Base-by-base conservation (phyloP, 2,113 vertebrate species). In the Orientallactaga bullata region DNA sequence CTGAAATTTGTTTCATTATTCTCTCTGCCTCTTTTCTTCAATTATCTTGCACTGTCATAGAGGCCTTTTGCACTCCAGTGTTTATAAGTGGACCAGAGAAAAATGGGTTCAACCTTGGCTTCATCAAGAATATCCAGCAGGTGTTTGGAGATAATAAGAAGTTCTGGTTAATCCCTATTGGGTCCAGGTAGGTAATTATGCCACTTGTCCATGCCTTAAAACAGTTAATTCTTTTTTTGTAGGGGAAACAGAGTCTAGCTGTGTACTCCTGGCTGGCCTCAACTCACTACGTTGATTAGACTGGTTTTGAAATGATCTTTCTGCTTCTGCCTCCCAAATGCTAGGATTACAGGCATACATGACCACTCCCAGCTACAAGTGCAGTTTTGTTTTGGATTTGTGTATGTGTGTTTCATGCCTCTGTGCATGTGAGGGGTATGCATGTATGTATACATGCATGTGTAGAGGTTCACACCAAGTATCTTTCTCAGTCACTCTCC, bases 61-160 rank as follows among this genome's bases (percentile, higher is more conserved):
- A 99, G 98, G 99, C 99, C 79, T 99, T 99, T 96, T 99, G 99
- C 39, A 98, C 99, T 96, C 99, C 99, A 8, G 98, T 99, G 58
- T 99, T 99, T 97, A 98, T 98, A 76, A 98, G 94, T 24, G 99
- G 99, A 88, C 99, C 99, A 63, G 99, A 99, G 97, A 99, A 98
- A 98, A 99, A 99, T 74, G 99, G 99, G 80, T 99, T 99, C 96
- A 99, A 99, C 76, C 98, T 99, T 7, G 98, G 99, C 88, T 92
- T 99, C 79, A 96, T 98, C 86, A 99, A 96, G 98, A 99, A 99
- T 95, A 97, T 99, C 84, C 98, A 98, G 96, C 99, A 99, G 95
- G 99, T 99, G 60, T 99, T 99, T 97, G 99, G 99, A 81, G 99
- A 99, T 88, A 97, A 99, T 78, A 98, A 98, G 90, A 99, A 98